Evolutionary conservation across 1,140 invertebrate genomes (phyloP).

Genomic region (Acromyrmex charruanus): DNA sequence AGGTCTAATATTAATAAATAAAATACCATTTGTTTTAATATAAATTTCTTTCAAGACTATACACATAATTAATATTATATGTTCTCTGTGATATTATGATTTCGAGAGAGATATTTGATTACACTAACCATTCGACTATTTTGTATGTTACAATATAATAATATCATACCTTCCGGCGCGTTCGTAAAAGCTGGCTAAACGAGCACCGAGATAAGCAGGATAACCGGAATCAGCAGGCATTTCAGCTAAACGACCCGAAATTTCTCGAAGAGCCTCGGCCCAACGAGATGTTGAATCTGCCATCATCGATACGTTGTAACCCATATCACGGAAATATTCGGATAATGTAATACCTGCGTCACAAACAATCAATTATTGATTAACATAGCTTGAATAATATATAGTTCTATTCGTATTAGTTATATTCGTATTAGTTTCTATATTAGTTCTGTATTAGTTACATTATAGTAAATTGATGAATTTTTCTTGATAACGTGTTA

Average conservation of each 20-base stretch:
- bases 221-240: slow-evolving; percentile 99
- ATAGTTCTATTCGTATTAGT: background rate
- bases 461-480: background rate
- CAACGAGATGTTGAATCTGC: slow-evolving; percentile 99
- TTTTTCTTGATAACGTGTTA: background rate
- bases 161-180: slow-evolving; percentile 92
- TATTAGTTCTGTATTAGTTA: background rate
- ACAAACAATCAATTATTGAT: background rate
- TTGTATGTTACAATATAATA: background rate
- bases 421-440: background rate
- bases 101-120: background rate
- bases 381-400: background rate
- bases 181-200: slow-evolving; percentile 99
- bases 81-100: background rate
- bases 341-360: slow-evolving; percentile 96
- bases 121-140: background rate
- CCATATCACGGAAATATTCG: slow-evolving; percentile 99
- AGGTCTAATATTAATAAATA: background rate
- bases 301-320: slow-evolving; percentile 99
- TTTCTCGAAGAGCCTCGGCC: slow-evolving; percentile 99
- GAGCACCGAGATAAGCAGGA: slow-evolving; percentile 99
- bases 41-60: background rate
- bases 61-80: background rate
- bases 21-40: background rate
- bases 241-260: slow-evolving; percentile 99